Conservation (phyloP, 2,888 invertebrate genomes). For the Therioaphis trifolii region DNA sequence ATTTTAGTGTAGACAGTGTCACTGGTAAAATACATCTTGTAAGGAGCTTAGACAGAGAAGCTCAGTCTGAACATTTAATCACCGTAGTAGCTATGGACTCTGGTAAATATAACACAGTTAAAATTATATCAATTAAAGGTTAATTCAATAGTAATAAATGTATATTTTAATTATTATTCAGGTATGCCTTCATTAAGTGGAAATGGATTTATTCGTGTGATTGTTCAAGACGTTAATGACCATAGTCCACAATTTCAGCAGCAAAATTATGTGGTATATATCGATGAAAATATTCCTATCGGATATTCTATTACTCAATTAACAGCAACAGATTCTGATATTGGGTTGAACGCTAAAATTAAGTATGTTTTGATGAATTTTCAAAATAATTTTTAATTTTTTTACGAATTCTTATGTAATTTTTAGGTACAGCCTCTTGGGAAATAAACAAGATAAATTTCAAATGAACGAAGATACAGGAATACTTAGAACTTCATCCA, state of each 20-base stretch:
- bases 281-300: conserved; percentile 84
- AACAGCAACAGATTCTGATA: conserved; percentile 83
- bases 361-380: conserved; percentile 70
- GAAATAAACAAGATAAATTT: conserved; percentile 85
- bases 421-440: conserved; percentile 80
- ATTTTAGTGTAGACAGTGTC: conserved; percentile 91
- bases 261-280: conserved; percentile 81
- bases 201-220: conserved; percentile 87
- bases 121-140: neutral
- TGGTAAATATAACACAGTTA: conserved; percentile 73
- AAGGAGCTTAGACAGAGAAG: conserved; percentile 85
- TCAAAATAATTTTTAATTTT: neutral
- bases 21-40: conserved; percentile 90
- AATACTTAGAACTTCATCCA: conserved; percentile 78
- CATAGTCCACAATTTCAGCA: conserved; percentile 89
- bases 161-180: conserved; percentile 68
- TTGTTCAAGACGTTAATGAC: conserved; percentile 94
- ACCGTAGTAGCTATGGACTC: conserved; percentile 94
- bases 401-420: neutral
- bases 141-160: neutral
- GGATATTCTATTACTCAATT: conserved; percentile 84
- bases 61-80: conserved; percentile 84
- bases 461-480: conserved; percentile 83
- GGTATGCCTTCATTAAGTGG: conserved; percentile 93
- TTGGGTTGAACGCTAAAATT: conserved; percentile 87